A percentile compares a stretch with the other conserved stretches of the same genome.
Evolutionary conservation across 2,113 vertebrate genomes (phyloP).

Genomic region (Apteryx owenii): DNA sequence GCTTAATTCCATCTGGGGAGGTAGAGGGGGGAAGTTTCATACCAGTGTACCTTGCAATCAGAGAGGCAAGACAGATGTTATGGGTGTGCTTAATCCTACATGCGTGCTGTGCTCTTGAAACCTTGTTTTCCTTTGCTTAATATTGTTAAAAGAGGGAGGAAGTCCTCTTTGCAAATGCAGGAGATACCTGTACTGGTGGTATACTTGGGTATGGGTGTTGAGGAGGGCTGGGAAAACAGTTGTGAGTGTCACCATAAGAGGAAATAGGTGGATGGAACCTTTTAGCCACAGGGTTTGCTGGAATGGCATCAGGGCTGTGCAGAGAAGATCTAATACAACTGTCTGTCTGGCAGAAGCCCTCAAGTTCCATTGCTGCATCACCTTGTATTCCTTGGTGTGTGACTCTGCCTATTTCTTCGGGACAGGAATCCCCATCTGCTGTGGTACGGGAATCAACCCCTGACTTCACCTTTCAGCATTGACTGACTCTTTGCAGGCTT

Average conservation of each 20-base stretch:
- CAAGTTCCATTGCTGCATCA: rapidly evolving
- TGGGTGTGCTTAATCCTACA: background rate
- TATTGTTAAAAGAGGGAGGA: background rate
- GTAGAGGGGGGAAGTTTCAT: no score
- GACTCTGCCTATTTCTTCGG: background rate
- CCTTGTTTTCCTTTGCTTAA: background rate
- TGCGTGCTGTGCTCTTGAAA: background rate
- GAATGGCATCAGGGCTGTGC: background rate
- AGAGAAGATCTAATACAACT: background rate
- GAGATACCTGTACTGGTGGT: background rate
- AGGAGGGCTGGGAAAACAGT: background rate
- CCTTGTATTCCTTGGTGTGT: background rate
- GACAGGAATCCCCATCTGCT: background rate
- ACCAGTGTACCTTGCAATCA: background rate
- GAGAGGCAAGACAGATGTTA: background rate
- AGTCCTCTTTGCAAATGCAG: background rate
- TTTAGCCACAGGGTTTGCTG: background rate
- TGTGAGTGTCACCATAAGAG: background rate
- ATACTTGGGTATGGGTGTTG: background rate
- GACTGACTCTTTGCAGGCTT: background rate
- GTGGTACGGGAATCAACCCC: background rate
- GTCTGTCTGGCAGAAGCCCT: background rate
- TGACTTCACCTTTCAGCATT: background rate
- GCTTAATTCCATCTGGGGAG: no score
- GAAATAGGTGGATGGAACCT: background rate